These are phyloP conservation scores for Magallana ariakensis DNA, from an alignment of 1,140 invertebrate genomes.

Conservation along the genomic window DNA sequence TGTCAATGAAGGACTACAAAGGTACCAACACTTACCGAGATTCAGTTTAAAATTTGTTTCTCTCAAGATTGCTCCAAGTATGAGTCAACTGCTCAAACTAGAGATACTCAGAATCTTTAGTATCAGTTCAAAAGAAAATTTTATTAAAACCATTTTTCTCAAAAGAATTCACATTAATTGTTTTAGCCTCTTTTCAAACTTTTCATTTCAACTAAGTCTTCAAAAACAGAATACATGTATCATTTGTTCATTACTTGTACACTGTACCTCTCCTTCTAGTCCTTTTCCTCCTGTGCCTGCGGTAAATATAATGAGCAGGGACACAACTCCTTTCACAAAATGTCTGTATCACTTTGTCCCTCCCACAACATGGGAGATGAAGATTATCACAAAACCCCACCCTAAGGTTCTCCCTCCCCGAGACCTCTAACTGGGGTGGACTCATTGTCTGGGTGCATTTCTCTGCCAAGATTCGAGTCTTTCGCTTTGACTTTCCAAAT, in stretches of 20 bases:
- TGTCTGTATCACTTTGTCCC: background rate
- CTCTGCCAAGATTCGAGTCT: background rate
- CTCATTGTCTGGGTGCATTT: background rate
- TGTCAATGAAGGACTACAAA: background rate
- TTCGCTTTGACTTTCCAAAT: conserved; percentile 14
- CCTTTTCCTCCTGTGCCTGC: background rate
- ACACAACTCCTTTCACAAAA: background rate
- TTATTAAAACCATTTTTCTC: too few relatives aligned
- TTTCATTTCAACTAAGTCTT: too few relatives aligned
- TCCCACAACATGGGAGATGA: background rate
- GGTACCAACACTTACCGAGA: too few relatives aligned
- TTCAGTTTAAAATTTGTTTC: too few relatives aligned
- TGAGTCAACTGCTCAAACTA: too few relatives aligned
- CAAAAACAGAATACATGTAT: too few relatives aligned
- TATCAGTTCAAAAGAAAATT: too few relatives aligned
- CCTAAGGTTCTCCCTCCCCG: background rate
- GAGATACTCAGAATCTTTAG: too few relatives aligned
- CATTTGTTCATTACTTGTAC: too few relatives aligned
- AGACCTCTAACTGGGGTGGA: background rate
- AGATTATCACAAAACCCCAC: conserved; percentile 9
- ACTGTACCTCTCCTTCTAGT: background rate
- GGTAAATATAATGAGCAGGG: background rate
- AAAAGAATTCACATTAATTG: too few relatives aligned
- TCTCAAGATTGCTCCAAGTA: too few relatives aligned
- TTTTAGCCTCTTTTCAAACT: too few relatives aligned